phyloP scores from a whole-genome alignment of 2,797 vertebrate species.

The Gouania willdenowi region DNA sequence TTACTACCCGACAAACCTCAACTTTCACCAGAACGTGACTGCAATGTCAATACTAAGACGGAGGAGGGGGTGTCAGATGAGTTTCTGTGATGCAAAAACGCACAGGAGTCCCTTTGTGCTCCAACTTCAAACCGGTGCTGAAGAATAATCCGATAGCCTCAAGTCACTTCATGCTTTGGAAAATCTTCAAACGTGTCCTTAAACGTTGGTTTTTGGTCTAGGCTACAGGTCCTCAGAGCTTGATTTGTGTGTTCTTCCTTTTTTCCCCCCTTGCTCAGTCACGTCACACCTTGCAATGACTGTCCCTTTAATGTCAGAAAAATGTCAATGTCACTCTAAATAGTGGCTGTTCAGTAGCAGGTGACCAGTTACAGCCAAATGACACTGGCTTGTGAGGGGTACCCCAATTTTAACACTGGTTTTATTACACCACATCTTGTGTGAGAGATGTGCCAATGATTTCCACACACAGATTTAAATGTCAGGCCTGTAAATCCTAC shows the following conservation, averaged over 20 bases:
- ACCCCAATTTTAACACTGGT: conserved; percentile 34
- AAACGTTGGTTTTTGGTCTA: not conserved
- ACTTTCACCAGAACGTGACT: conserved; percentile 77
- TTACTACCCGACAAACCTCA: conserved; percentile 62
- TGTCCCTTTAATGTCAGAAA: conserved; percentile 34
- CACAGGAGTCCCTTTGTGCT: conserved; percentile 68
- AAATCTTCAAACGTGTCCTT: conserved; percentile 1
- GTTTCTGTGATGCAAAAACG: conserved; percentile 53
- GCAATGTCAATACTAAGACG: conserved; percentile 65
- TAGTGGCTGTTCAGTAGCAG: conserved; percentile 74
- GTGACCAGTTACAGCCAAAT: conserved; percentile 68
- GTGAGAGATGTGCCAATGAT: too few relatives aligned
- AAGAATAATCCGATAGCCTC: conserved; percentile 11
- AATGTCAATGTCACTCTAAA: conserved; percentile 54
- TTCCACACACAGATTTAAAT: too few relatives aligned
- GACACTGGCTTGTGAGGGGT: conserved; percentile 46
- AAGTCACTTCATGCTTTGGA: conserved; percentile 16
- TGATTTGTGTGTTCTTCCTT: not conserved
- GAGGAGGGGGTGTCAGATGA: conserved; percentile 49
- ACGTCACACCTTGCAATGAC: conserved; percentile 5
- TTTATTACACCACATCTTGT: too few relatives aligned
- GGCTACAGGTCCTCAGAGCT: conserved; percentile 9
- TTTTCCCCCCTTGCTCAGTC: too few relatives aligned
- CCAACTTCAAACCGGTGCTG: conserved; percentile 49
- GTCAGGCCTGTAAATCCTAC: too few relatives aligned